Base-by-base conservation (phyloP, 1,140 invertebrate species). In the Aporrectodea caliginosa region DNA sequence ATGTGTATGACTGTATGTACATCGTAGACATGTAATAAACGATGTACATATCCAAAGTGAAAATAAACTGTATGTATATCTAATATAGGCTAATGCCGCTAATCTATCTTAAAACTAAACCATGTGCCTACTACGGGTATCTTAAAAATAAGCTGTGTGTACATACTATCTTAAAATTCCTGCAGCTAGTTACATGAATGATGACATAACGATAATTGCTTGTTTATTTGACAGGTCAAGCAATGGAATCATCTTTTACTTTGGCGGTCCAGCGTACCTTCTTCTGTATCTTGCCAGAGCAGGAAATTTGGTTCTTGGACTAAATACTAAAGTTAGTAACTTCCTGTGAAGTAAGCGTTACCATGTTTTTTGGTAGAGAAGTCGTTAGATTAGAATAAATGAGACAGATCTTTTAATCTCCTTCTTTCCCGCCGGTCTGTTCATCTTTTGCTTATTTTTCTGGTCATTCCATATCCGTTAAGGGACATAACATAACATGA, bases 111-210 rank as follows among this genome's bases (percentile, higher is more conserved):
- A n/a, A n/a, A n/a, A n/a, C n/a, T n/a, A n/a, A n/a, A n/a, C n/a
- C n/a, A n/a, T n/a, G n/a, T n/a, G n/a, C n/a, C n/a, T n/a, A n/a
- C n/a, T n/a, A n/a, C 75, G 78, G 27, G 83, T 82, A 1, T 85
- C 83, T 79, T 30, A 78, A 68, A 84, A 83, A n/a, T 78, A 79
- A 74, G 82, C 81, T n/a, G 72, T 35, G 0, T 85, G 83, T 79
- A 27, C 77, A 68, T 83, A 83, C 29, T 78, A 79, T 76, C 82
- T n/a, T n/a, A n/a, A 2, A 16, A 73, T 32, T 73, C 1, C 1
- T 2, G 2, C 72, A 2, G 22, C 1, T 73, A 30, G 1, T 16
- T 6, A 73, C 16, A 2, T 1, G 34, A 76, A 16, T 35, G 1
- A 30, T 68, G 30, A 76, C n/a, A n/a, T n/a, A n/a, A n/a, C n/a